Conservation (phyloP, 2,113 vertebrate species). For the Rafetus swinhoei region DNA sequence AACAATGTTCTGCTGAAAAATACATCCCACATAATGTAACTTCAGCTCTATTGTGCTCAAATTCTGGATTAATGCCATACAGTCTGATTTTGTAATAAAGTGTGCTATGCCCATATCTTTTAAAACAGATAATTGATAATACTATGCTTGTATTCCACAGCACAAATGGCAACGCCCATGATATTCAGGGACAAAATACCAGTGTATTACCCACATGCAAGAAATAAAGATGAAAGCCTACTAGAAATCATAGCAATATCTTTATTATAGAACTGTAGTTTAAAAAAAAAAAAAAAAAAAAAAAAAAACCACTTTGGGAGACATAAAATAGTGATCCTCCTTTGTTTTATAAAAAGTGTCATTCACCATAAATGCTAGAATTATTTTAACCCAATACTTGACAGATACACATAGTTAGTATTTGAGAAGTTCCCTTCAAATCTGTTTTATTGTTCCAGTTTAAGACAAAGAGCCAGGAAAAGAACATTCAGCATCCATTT, state of each 20-base stretch:
- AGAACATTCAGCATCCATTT: neutral
- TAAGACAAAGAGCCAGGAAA: neutral
- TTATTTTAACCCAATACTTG: neutral
- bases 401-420: neutral
- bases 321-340: neutral
- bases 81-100: accelerated
- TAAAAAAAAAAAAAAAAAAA: neutral
- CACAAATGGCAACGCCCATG: neutral
- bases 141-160: neutral
- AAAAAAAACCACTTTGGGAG: neutral
- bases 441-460: neutral
- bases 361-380: neutral
- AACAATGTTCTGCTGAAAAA: neutral
- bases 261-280: slow-evolving; percentile 59
- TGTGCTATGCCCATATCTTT: neutral
- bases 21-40: neutral
- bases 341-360: neutral
- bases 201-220: neutral
- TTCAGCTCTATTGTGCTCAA: neutral
- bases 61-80: neutral
- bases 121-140: neutral
- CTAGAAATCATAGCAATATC: neutral
- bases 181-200: neutral
- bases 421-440: neutral
- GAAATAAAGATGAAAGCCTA: neutral